Evolutionary conservation across 1,140 invertebrate genomes (phyloP).

Genomic region (Drosophila melanogaster): DNA sequence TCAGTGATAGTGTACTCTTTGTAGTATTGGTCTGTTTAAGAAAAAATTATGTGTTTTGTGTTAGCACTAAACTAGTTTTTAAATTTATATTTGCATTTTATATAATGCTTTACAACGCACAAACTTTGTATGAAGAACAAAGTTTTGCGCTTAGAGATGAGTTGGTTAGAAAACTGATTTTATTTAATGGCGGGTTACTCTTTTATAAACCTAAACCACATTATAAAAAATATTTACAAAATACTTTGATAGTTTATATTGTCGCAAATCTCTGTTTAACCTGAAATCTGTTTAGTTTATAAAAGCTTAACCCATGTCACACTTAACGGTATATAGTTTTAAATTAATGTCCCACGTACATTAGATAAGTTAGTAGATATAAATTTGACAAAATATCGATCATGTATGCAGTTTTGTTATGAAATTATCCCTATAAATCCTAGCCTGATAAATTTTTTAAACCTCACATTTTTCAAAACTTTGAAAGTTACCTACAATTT

Average conservation of each 20-base stretch:
- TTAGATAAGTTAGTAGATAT: conserved; percentile 55
- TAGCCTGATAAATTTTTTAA: conserved; percentile 21
- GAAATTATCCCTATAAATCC: conserved; percentile 3
- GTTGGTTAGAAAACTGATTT: conserved; percentile 45
- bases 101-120: conserved; percentile 76
- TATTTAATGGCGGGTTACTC: neutral
- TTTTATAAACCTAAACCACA: neutral
- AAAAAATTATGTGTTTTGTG: conserved; percentile 82
- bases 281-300: neutral
- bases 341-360: conserved; percentile 45
- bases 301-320: conserved; percentile 13
- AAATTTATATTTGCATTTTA: conserved; percentile 78
- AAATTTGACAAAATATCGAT: conserved; percentile 34
- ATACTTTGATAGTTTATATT: neutral
- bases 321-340: conserved; percentile 36
- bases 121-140: conserved; percentile 39
- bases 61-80: conserved; percentile 78
- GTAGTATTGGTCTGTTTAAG: conserved; percentile 83
- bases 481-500: conserved; percentile 1
- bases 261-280: no score
- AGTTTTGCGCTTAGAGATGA: conserved; percentile 59
- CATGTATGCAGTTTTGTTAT: conserved; percentile 36
- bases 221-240: neutral
- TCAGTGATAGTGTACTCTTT: conserved; percentile 84
- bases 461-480: conserved; percentile 4